These are phyloP conservation scores for Apodemia hepburni DNA, from an alignment of 2,888 invertebrate genomes.

Conservation along the genomic window DNA sequence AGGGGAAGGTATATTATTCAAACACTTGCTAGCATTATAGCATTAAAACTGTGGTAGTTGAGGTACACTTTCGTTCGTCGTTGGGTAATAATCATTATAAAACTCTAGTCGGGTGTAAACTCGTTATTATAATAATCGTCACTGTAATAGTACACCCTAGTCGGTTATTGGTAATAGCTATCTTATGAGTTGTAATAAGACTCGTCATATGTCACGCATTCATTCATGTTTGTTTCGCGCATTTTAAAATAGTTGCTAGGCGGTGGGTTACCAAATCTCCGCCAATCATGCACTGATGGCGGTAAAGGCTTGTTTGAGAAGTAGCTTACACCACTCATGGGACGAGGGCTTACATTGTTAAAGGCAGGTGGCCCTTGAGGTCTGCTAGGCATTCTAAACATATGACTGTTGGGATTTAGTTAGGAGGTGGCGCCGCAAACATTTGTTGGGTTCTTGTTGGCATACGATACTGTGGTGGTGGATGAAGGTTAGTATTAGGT, in stretches of 20 bases:
- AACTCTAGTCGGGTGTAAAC: constrained; percentile 3
- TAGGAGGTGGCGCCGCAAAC: constrained; percentile 16
- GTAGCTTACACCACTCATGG: constrained; percentile 26
- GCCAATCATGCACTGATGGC: too few relatives aligned
- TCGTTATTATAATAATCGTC: constrained; percentile 1
- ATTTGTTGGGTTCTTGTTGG: constrained; percentile 10
- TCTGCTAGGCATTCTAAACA: constrained; percentile 16
- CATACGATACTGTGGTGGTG: neutral
- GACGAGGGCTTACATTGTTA: constrained; percentile 3
- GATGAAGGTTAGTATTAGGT: neutral
- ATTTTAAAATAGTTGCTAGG: constrained; percentile 35
- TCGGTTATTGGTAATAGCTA: constrained; percentile 4
- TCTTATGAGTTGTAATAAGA: constrained; percentile 10
- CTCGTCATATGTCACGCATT: constrained; percentile 11
- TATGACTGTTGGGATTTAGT: constrained; percentile 20
- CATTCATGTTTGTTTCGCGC: constrained; percentile 27
- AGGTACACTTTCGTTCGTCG: too few relatives aligned
- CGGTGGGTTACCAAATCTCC: constrained; percentile 18
- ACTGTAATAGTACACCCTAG: neutral
- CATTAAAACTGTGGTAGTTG: too few relatives aligned
- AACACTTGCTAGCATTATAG: too few relatives aligned
- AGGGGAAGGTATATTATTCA: too few relatives aligned
- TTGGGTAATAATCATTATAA: neutral
- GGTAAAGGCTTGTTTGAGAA: too few relatives aligned
- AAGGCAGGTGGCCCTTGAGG: neutral